These are phyloP conservation scores for Odobenus rosmarus DNA, from an alignment of 2,113 vertebrate genomes.

Conservation along the genomic window DNA sequence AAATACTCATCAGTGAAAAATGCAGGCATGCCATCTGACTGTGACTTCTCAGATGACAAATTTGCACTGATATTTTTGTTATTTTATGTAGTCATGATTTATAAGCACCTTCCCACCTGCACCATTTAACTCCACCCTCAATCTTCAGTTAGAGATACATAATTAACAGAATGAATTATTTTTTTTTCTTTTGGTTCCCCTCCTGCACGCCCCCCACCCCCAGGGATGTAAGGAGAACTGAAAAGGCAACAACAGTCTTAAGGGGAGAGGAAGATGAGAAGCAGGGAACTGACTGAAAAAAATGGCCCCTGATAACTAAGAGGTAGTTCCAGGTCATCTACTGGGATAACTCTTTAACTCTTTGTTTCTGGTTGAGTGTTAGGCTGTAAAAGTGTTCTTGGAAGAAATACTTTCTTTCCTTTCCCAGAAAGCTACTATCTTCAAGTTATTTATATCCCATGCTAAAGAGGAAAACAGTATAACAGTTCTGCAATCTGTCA, in stretches of 20 bases:
- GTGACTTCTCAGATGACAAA: not conserved
- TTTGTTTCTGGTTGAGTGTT: slow-evolving; percentile 12
- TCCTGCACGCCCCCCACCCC: too few relatives aligned
- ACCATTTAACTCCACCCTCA: not conserved
- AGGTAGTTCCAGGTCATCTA: not conserved
- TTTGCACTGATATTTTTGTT: not conserved
- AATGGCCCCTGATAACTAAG: not conserved
- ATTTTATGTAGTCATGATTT: not conserved
- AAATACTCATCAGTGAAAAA: not conserved
- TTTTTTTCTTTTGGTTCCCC: not conserved
- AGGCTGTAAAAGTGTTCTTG: not conserved
- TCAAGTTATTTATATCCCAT: slow-evolving; percentile 39
- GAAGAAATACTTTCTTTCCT: slow-evolving; percentile 49
- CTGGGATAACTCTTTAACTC: not conserved
- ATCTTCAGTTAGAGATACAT: not conserved
- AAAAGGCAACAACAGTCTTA: not conserved
- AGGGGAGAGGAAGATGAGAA: not conserved
- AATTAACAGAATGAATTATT: not conserved
- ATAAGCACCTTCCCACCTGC: not conserved
- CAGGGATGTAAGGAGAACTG: not conserved
- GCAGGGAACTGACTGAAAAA: not conserved
- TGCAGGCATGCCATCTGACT: not conserved
- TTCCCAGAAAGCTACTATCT: slow-evolving; percentile 42
- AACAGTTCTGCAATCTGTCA: slow-evolving; percentile 5
- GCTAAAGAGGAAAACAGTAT: not conserved